These are phyloP conservation scores for Gila robusta DNA, from an alignment of 2,797 vertebrate species.

Conservation along the genomic window DNA sequence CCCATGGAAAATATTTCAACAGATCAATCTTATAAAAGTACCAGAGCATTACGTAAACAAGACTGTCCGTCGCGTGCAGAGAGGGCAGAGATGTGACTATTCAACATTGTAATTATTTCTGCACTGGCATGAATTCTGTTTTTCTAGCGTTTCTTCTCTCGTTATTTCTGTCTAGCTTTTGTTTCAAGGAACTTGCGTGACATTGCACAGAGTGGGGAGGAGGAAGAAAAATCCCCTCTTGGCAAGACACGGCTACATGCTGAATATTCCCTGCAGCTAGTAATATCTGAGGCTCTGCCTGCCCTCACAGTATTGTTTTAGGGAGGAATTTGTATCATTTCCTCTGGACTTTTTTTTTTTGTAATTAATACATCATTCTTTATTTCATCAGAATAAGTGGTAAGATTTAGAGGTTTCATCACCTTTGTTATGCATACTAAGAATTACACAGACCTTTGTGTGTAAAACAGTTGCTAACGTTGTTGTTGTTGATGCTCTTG, in stretches of 20 bases:
- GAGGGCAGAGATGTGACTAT: background rate
- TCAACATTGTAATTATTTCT: conserved; percentile 24
- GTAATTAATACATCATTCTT: conserved; percentile 63
- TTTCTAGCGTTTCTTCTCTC: conserved; percentile 14
- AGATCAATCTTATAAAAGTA: background rate
- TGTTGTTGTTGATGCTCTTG: conserved; percentile 1
- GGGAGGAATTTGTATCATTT: conserved; percentile 69
- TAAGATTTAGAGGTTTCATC: conserved; percentile 16
- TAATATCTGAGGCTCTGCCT: conserved; percentile 58
- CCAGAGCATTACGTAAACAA: background rate
- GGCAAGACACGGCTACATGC: conserved; percentile 27
- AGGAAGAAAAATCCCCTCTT: conserved; percentile 60
- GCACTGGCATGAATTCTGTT: conserved; percentile 30
- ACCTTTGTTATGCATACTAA: background rate
- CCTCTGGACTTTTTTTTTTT: conserved; percentile 61
- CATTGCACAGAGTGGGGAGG: conserved; percentile 51
- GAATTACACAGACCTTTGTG: conserved; percentile 35
- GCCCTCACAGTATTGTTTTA: conserved; percentile 72
- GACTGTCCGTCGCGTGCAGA: conserved; percentile 17
- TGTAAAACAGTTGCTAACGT: conserved; percentile 10
- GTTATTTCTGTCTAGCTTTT: conserved; percentile 46
- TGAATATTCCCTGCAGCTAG: conserved; percentile 60
- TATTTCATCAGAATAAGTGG: background rate
- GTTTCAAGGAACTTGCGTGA: conserved; percentile 57
- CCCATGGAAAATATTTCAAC: background rate